Evolutionary conservation across 2,888 invertebrate genomes (phyloP), one percentile per base, ranked within the genome.

Genomic region (Anoncus sp.): DNA sequence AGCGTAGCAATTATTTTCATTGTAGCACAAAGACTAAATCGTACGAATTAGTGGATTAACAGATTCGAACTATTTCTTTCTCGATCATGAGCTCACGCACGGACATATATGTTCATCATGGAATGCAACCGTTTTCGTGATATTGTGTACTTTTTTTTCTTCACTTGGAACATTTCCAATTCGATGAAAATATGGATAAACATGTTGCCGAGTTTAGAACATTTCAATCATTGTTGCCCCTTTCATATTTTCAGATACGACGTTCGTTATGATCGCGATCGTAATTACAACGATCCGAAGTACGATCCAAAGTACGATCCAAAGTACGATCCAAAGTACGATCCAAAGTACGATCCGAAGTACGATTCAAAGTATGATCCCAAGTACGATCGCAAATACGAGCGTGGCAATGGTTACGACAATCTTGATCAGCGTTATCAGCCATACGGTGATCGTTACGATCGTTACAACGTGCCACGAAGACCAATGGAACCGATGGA

Each of bases 381-480:
- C 5, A 60, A 63, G n/a, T 65, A 82, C 40, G 81, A 81, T 76
- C 76, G 83, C 12, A 83, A 81, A 49, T 84, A 85, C 74, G 87
- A 88, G 14, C 88, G 89, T 10, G 88, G 88, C 49, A 89, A 89
- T 59, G 89, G 88, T 53, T 89, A 88, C 69, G 88, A 88, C 67
- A 89, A 88, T 80, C 80, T 88, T 66, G 87, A 88, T 40, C 75
- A 82, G 16, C 84, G 86, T 27, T 83, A 85, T 55, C 83, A 84
- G 14, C 79, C 83, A 75, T 85, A 87, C 57, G 85, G 81, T 6
- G 69, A 67, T 72, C 83, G 85, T 60, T 80, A 80, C 24, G 87
- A 88, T 71, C 85, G 85, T 27, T 85, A 85, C 49, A 81, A 78
- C 49, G 79, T 82, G 43, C 77, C 76, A 6, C 75, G 84, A 35